Evolutionary conservation across 2,888 invertebrate genomes (phyloP).

Genomic region (Nomada ruficornis): DNA sequence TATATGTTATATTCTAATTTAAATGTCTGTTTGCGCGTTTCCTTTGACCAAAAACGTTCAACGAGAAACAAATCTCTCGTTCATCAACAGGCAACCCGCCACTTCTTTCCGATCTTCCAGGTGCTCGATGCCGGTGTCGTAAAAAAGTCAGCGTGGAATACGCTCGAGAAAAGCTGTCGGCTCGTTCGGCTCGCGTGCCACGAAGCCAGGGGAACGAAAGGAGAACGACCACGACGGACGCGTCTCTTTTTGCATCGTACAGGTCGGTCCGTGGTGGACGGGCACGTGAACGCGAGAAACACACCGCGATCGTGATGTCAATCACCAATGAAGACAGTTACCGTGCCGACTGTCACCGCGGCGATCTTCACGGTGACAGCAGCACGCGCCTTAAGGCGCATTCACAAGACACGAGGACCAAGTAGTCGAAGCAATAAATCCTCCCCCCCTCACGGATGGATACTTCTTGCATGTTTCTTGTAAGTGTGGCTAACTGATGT

Average conservation of each 20-base stretch:
- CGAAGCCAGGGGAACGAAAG: constrained; percentile 40
- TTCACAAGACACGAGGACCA: constrained; percentile 52
- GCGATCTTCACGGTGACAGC: constrained; percentile 66
- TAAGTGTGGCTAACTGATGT: constrained; percentile 54
- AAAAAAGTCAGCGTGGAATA: constrained; percentile 20
- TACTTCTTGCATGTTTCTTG: constrained; percentile 63
- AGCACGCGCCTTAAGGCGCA: constrained; percentile 70
- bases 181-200: constrained; percentile 50
- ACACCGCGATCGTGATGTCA: constrained; percentile 73
- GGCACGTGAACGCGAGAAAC: background rate
- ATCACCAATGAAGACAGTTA: constrained; percentile 76
- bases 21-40: no score
- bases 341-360: constrained; percentile 63
- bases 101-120: constrained; percentile 3
- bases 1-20: no score
- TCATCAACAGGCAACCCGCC: background rate
- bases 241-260: constrained; percentile 57
- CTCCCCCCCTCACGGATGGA: constrained; percentile 43
- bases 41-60: background rate
- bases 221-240: constrained; percentile 25
- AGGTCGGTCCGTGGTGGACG: constrained; percentile 30
- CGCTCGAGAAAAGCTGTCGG: constrained; percentile 38
- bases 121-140: background rate
- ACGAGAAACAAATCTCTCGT: background rate
- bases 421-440: constrained; percentile 62